phyloP scores from a whole-genome alignment of 92 coral and sea anemone species.

The Pocillopora grandis region DNA sequence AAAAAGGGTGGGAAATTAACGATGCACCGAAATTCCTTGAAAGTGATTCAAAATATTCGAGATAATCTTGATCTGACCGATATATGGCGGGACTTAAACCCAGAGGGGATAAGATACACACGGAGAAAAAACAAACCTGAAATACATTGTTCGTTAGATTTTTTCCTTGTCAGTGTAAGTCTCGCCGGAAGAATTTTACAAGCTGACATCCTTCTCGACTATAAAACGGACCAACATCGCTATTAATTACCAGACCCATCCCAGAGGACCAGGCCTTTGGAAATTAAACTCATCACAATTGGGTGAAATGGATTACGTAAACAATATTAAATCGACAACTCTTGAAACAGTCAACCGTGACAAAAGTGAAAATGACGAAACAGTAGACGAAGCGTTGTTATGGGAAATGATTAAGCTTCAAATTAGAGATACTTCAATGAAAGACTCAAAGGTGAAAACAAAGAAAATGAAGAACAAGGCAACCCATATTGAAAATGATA shows the following conservation, averaged over 20 bases:
- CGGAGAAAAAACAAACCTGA: constrained; percentile 3
- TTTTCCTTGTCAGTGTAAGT: constrained; percentile 25
- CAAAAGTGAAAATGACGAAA: not conserved
- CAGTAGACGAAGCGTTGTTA: constrained; percentile 4
- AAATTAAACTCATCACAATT: constrained; percentile 40
- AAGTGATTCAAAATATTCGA: not conserved
- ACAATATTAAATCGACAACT: constrained; percentile 20
- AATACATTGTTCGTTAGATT: constrained; percentile 31
- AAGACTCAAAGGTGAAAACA: constrained; percentile 13
- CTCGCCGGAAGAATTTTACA: not conserved
- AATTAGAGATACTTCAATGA: constrained; percentile 28
- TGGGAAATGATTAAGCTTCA: constrained; percentile 44
- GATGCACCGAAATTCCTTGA: not conserved
- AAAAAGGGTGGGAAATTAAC: not conserved
- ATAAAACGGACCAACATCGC: constrained; percentile 43
- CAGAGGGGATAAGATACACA: not conserved
- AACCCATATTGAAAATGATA: not conserved
- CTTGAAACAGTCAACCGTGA: not conserved
- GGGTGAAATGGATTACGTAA: constrained; percentile 24
- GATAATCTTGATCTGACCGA: not conserved
- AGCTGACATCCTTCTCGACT: constrained; percentile 40
- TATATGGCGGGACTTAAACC: not conserved
- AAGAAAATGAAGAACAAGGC: constrained; percentile 12
- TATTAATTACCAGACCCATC: constrained; percentile 11
- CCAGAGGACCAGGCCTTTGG: constrained; percentile 44